These are phyloP conservation scores for Hippocampus zosterae DNA, from an alignment of 2,113 vertebrate genomes.

Conservation along the genomic window DNA sequence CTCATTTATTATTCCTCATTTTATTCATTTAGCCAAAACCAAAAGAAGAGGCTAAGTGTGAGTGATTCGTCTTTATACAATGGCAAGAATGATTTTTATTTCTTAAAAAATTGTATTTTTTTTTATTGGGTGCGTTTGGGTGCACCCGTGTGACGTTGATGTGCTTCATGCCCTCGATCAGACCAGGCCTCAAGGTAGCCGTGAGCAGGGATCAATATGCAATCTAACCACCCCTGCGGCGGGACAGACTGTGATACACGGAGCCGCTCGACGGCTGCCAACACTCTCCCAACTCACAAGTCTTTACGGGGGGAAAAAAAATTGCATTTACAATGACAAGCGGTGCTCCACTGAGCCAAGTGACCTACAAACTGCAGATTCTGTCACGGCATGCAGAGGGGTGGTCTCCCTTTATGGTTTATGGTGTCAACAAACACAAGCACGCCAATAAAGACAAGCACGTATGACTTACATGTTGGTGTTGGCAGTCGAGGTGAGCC, in stretches of 20 bases:
- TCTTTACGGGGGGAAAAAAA: conserved; percentile 40
- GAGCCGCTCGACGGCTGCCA: conserved; percentile 16
- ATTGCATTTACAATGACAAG: conserved; percentile 19
- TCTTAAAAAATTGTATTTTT: no score
- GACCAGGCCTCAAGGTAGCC: conserved; percentile 56
- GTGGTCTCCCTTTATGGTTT: conserved; percentile 5
- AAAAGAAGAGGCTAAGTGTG: no score
- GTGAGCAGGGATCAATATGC: conserved; percentile 67
- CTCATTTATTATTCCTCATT: background rate
- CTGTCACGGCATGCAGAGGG: conserved; percentile 18
- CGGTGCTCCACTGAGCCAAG: conserved; percentile 29
- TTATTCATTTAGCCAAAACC: background rate
- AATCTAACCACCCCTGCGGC: conserved; percentile 67
- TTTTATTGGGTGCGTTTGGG: background rate
- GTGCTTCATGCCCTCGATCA: conserved; percentile 55
- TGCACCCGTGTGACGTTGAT: conserved; percentile 18
- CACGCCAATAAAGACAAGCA: background rate
- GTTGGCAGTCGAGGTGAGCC: conserved; percentile 96
- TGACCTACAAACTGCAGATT: conserved; percentile 33
- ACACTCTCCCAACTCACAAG: conserved; percentile 39
- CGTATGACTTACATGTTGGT: conserved; percentile 90
- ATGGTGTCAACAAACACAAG: background rate
- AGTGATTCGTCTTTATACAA: background rate
- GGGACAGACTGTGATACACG: conserved; percentile 29
- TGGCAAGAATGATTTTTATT: background rate